Conservation (phyloP, 2,113 vertebrate species). For the Pterocles gutturalis region DNA sequence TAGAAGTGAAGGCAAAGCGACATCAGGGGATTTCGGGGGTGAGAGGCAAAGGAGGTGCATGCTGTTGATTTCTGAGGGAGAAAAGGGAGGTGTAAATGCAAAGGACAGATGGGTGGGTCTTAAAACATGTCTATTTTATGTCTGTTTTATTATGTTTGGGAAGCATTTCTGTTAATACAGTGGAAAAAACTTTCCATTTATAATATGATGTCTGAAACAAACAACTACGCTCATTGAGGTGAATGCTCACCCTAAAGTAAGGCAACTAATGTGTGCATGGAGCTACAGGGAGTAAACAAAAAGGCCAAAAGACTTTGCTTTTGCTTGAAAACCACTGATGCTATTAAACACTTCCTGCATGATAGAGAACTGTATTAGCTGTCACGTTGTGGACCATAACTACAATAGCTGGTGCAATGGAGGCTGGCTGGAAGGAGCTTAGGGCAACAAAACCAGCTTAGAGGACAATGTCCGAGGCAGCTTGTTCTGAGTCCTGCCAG, state of each 20-base stretch:
- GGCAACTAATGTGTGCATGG: background rate
- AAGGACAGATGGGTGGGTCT: background rate
- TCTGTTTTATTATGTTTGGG: background rate
- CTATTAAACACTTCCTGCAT: background rate
- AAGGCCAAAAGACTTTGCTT: background rate
- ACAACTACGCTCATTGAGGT: background rate
- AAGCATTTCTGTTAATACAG: background rate
- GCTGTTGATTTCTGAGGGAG: background rate
- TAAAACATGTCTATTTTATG: background rate
- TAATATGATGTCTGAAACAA: background rate
- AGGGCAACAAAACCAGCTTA: background rate
- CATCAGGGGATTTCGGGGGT: fast-evolving
- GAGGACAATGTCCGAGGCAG: background rate
- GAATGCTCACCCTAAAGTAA: background rate
- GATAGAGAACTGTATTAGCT: background rate
- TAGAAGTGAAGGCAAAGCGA: background rate
- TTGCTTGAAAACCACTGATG: background rate
- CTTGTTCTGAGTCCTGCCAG: background rate
- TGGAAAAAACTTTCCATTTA: background rate
- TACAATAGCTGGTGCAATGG: background rate
- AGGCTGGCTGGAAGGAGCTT: background rate
- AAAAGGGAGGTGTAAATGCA: background rate
- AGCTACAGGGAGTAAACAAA: background rate
- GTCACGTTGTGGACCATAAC: background rate
- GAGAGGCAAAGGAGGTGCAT: background rate